These are phyloP conservation scores for Myotis pilosus DNA, from an alignment of 2,797 vertebrate species.

Conservation along the genomic window DNA sequence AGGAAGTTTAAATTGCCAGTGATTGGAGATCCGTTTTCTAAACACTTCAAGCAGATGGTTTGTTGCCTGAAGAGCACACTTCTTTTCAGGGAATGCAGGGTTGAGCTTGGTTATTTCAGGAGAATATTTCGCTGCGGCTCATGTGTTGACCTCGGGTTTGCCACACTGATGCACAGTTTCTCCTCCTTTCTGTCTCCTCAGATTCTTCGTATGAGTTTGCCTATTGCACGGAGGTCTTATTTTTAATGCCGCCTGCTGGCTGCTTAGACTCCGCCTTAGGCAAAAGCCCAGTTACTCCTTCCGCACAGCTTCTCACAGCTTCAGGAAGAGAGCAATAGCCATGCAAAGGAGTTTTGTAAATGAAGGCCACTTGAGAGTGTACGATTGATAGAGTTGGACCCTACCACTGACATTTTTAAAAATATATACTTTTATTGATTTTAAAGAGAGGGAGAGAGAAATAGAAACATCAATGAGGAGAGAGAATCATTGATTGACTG, in stretches of 20 bases:
- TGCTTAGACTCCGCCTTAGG: not conserved
- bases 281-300: not conserved
- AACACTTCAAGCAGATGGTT: slow-evolving; percentile 82
- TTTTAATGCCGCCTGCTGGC: not conserved
- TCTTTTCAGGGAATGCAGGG: slow-evolving; percentile 60
- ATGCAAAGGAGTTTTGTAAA: not conserved
- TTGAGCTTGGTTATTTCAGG: slow-evolving; percentile 49
- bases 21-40: slow-evolving; percentile 82
- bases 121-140: not conserved
- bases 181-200: not conserved
- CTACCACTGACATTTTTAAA: not conserved
- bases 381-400: not conserved
- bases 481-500: too few relatives aligned
- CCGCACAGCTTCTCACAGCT: not conserved
- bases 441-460: too few relatives aligned
- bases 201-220: not conserved
- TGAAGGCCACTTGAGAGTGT: not conserved
- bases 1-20: slow-evolving; percentile 83
- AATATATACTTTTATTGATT: not conserved
- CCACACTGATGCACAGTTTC: not conserved
- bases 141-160: not conserved
- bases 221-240: not conserved
- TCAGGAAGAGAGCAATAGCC: not conserved
- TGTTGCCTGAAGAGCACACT: slow-evolving; percentile 71
- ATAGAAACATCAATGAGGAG: too few relatives aligned